These are phyloP conservation scores for Silurus lanzhouensis DNA, from an alignment of 2,797 vertebrate genomes.

Conservation along the genomic window DNA sequence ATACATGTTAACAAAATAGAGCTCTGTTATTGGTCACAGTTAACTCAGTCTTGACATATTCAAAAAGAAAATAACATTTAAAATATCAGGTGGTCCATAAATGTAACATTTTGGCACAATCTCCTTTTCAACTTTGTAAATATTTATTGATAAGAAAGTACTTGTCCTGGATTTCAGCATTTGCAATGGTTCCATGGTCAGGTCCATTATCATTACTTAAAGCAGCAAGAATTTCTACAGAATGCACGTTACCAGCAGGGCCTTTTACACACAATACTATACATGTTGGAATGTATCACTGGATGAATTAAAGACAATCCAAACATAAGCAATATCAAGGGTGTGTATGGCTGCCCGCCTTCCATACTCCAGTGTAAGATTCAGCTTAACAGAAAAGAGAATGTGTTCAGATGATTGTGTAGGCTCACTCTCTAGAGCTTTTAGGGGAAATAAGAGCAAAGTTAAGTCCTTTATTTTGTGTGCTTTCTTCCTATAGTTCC, in stretches of 20 bases:
- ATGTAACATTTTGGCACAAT: constrained; percentile 57
- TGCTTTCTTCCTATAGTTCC: constrained; percentile 20
- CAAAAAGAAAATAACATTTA: constrained; percentile 33
- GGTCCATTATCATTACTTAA: constrained; percentile 33
- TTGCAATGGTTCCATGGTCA: constrained; percentile 45
- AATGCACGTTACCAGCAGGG: constrained; percentile 67
- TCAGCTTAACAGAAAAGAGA: constrained; percentile 36
- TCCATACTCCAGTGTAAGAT: constrained; percentile 45
- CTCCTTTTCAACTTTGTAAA: constrained; percentile 33
- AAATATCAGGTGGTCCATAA: constrained; percentile 31
- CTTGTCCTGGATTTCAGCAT: constrained; percentile 40
- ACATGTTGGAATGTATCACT: constrained; percentile 47
- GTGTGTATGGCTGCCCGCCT: constrained; percentile 39
- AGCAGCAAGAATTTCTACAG: constrained; percentile 52
- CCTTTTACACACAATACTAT: constrained; percentile 66
- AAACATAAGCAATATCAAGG: constrained; percentile 37
- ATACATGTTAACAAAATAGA: constrained; percentile 59
- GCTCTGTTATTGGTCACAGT: constrained; percentile 43
- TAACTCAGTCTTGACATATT: constrained; percentile 38
- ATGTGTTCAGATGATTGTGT: constrained; percentile 34
- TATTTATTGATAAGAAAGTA: constrained; percentile 21
- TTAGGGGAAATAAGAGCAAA: constrained; percentile 30
- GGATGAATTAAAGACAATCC: constrained; percentile 31
- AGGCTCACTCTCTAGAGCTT: constrained; percentile 38
- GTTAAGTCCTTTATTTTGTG: constrained; percentile 46